A percentile compares a stretch with the other conserved stretches of the same genome.
Evolutionary conservation across 1,140 invertebrate species (phyloP).

Genomic region (Propsilocerus akamusi): DNA sequence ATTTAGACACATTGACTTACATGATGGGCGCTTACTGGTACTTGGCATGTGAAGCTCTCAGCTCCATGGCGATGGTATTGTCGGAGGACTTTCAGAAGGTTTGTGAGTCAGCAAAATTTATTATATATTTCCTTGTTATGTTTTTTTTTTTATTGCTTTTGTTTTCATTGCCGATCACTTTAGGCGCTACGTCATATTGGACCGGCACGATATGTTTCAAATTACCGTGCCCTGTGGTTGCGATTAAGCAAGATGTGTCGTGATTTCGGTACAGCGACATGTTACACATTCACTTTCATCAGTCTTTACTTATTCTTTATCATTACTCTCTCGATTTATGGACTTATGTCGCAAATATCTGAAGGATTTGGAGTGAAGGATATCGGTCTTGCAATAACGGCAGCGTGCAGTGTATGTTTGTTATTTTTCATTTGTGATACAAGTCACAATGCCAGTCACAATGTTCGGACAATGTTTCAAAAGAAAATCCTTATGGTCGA

Average conservation of each 20-base stretch:
- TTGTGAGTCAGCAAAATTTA: slow-evolving; percentile 5
- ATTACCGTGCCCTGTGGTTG: slow-evolving; percentile 42
- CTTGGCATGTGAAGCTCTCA: slow-evolving; percentile 36
- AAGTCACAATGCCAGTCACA: slow-evolving; percentile 41
- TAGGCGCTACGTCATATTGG: slow-evolving; percentile 39
- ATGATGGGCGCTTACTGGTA: slow-evolving; percentile 41
- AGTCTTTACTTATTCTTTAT: slow-evolving; percentile 44
- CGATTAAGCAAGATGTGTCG: slow-evolving; percentile 38
- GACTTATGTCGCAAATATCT: slow-evolving; percentile 42
- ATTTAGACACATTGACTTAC: slow-evolving; percentile 39
- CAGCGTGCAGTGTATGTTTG: slow-evolving; percentile 33
- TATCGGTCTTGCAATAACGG: slow-evolving; percentile 40
- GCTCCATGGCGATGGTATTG: slow-evolving; percentile 34
- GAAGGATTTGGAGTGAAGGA: slow-evolving; percentile 45
- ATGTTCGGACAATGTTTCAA: slow-evolving; percentile 43
- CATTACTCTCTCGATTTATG: slow-evolving; percentile 45
- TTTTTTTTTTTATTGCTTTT: background rate
- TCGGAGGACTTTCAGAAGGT: slow-evolving; percentile 40
- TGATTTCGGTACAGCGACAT: slow-evolving; percentile 37
- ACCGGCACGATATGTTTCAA: slow-evolving; percentile 37
- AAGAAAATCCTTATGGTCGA: slow-evolving; percentile 47
- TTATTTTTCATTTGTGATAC: slow-evolving; percentile 46
- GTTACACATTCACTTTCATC: slow-evolving; percentile 39
- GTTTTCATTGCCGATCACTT: slow-evolving; percentile 7
- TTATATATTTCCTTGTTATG: background rate